Base-by-base conservation (phyloP, 2,113 vertebrate genomes). In the Pseudolaguvia tuberculata region DNA sequence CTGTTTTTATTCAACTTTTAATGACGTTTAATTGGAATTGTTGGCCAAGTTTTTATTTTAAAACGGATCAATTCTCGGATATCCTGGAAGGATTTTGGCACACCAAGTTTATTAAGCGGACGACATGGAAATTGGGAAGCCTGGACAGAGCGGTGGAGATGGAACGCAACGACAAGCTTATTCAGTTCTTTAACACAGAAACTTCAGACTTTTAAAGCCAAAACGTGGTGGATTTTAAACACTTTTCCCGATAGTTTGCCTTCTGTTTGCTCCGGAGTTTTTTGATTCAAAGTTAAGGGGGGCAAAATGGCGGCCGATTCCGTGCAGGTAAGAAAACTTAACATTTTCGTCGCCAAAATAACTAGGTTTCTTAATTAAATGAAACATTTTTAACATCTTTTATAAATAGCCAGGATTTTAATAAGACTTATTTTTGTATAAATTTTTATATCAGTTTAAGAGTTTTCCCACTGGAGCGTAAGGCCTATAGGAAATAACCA, bases 281-380 rank as follows among this genome's bases (percentile, higher is more conserved):
- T 81, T 83, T 81, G 79, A 84, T 82, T 83, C 70, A 80, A 86
- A 84, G 78, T 84, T 85, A 73, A 80, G 72, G 72, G 80, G n/a
- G 80, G 76, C 80, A 86, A 84, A 81, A 85, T 85, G 85, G 85
- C 85, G 80, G 81, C 83, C 75, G 85, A 86, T 79, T 83, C 84
- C 72, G 81, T 83, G 81, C 85, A 86, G 85, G 85, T 86, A 84
- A 82, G 79, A 75, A 79, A 82, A 79, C 79, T 73, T 79, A 12
- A 14, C 3, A 31, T 56, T 66, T 52, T 45, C 48, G 14, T 73
- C 35, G 39, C 42, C 55, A 12, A 29, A 73, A 25, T 17, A 23
- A 50, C 18, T 21, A 1, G 35, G 52, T n/a, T 35, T 18, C 18
- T 31, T 45, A n/a, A n/a, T 35, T 35, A 4, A 9, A 57, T 50